Percentiles rank a stretch among this genome's conserved stretches.
Conservation (phyloP, 2,888 invertebrate genomes). For the Eilema depressum region DNA sequence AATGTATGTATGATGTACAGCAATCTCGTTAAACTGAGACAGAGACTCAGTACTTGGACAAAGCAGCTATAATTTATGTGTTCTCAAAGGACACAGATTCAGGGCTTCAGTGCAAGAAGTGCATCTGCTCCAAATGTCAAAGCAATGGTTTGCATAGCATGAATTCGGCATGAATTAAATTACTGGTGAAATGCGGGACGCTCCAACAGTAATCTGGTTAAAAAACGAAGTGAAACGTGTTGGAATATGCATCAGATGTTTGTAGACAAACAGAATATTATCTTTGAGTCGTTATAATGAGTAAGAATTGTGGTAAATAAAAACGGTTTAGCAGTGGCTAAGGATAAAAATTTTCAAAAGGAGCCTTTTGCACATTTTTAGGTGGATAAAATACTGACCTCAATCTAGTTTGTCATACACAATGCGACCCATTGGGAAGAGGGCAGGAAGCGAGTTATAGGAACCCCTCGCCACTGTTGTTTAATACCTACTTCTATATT, state of each 20-base stretch:
- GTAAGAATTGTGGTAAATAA: background rate
- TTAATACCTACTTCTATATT: too few relatives aligned
- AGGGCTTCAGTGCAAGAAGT: conserved; percentile 1
- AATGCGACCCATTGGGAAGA: too few relatives aligned
- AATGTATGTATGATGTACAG: background rate
- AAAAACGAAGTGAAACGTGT: conserved; percentile 19
- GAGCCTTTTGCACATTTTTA: too few relatives aligned
- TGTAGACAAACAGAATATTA: background rate
- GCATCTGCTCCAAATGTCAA: conserved; percentile 13
- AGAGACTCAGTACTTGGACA: background rate
- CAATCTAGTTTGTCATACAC: too few relatives aligned
- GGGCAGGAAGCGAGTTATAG: too few relatives aligned
- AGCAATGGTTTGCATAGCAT: conserved; percentile 18
- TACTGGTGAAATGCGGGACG: conserved; percentile 19
- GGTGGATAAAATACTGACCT: too few relatives aligned
- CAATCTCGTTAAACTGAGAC: background rate
- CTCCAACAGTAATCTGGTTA: conserved; percentile 16
- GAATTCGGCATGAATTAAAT: conserved; percentile 16
- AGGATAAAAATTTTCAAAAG: too few relatives aligned
- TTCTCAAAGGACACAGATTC: conserved; percentile 19
- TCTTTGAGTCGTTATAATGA: background rate
- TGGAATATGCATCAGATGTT: conserved; percentile 14
- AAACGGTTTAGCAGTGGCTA: background rate
- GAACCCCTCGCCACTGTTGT: too few relatives aligned
- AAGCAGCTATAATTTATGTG: background rate